phyloP scores from a whole-genome alignment of 2,797 vertebrate genomes.

The Ctenopoma kingsleyae region DNA sequence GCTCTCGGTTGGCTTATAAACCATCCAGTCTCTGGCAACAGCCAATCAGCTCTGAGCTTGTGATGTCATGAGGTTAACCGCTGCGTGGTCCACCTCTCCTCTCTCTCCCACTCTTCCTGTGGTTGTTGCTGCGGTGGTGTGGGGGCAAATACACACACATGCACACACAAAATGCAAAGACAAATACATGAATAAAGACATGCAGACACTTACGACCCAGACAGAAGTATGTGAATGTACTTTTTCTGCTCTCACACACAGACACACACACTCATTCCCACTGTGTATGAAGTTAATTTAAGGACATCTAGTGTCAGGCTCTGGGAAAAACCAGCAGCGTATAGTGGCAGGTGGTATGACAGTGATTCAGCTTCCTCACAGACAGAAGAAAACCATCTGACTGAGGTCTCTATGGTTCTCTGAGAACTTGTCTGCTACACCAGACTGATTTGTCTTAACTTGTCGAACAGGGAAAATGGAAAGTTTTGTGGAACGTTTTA shows the following conservation, averaged over 20 bases:
- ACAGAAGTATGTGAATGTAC: conserved; percentile 63
- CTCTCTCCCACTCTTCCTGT: conserved; percentile 87
- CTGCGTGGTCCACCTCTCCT: conserved; percentile 80
- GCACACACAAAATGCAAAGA: conserved; percentile 51
- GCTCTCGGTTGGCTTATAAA: conserved; percentile 81
- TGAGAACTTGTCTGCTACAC: conserved; percentile 60
- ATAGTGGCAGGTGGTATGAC: conserved; percentile 56
- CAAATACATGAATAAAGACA: conserved; percentile 52
- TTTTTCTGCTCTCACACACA: conserved; percentile 47
- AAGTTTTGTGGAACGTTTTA: not conserved
- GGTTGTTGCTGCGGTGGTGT: conserved; percentile 73
- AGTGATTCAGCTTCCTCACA: conserved; percentile 76
- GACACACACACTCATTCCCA: conserved; percentile 59
- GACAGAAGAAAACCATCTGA: conserved; percentile 65
- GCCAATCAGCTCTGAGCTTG: conserved; percentile 76
- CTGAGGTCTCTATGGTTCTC: conserved; percentile 55
- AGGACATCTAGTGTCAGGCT: conserved; percentile 65
- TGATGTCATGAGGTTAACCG: conserved; percentile 87
- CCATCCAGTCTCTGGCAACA: conserved; percentile 59
- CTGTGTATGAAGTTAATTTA: conserved; percentile 69
- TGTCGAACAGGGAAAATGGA: conserved; percentile 9
- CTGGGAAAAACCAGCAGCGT: conserved; percentile 60
- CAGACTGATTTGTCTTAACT: conserved; percentile 50
- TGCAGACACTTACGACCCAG: conserved; percentile 56
- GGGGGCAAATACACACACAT: conserved; percentile 44